Evolutionary conservation across 1,140 invertebrate species (phyloP), one percentile per base, ranked within the genome.

Genomic region (Melipona quadrifasciata): DNA sequence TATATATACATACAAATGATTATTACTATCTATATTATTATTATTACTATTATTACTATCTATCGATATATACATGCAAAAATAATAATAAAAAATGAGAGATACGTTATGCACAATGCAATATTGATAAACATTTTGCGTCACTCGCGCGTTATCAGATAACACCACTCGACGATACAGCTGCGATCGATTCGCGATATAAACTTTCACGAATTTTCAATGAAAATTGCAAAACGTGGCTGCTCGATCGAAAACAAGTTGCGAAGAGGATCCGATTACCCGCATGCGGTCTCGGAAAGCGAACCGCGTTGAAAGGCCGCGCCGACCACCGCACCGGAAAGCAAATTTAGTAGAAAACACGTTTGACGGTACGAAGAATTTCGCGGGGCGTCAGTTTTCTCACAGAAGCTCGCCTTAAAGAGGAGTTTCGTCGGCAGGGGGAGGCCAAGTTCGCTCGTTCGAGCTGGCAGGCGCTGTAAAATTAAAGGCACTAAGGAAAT

Each of bases 401-500:
- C 24, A 14, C 2, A 24, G 68, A 14, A 24, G 8, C 24, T 24
- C 8, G 21, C 39, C 39, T 39, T 71, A 71, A 71, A 47, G 21
- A 6, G 4, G 1, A 51, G 17, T 27, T 8, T 51, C 70, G 16
- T 16, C 14, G 5, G 12, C 1, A 24, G 3, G 39, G 16, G 27
- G 12, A 31, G 27, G 39, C 39, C 12, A 0, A 11, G 39, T 16
- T 27, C 0, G 47, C 55, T 8, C 17, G 17, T 12, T 16, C 19
- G 19, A 34, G 19, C 21, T 8, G 21, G 53, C 31, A 68, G 34
- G 4, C 24, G 34, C 64, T 51, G 24, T 58, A 31, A 27, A 70
- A 77, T 58, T 19, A 70, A 77, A 77, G 19, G 53, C 19, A 10
- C 24, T 21, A 19, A 82, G 61, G 34, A 47, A 47, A 78, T 58